Percentiles rank a stretch among this genome's conserved stretches.
Evolutionary conservation across 2,797 vertebrate species (phyloP).

Genomic region (Lutjanus argentimaculatus): DNA sequence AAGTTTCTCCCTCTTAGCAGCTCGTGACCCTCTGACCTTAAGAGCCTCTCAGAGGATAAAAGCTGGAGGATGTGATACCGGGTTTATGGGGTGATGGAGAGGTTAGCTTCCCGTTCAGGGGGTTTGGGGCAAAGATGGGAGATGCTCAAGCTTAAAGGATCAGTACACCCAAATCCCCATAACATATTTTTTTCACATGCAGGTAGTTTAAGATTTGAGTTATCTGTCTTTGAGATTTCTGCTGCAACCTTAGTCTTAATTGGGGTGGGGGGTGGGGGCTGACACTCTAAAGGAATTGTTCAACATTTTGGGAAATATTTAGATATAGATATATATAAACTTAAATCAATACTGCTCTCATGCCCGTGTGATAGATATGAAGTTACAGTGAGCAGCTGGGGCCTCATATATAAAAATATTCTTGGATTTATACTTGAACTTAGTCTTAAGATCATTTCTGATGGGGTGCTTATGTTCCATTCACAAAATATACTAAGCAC

Average conservation of each 20-base stretch:
- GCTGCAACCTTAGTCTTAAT: not conserved
- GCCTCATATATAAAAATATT: too few species aligned
- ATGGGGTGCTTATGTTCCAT: too few species aligned
- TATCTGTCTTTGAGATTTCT: not conserved
- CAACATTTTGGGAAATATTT: not conserved
- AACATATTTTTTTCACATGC: not conserved
- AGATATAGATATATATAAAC: too few species aligned
- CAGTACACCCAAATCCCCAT: conserved; percentile 28
- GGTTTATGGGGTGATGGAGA: conserved; percentile 49
- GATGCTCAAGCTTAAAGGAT: conserved; percentile 35
- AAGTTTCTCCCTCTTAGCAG: conserved; percentile 16
- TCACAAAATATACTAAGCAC: too few species aligned
- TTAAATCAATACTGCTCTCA: too few species aligned
- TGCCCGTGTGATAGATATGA: too few species aligned
- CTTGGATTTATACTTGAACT: too few species aligned
- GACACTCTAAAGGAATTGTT: not conserved
- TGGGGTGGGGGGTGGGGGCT: too few species aligned
- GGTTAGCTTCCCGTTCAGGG: conserved; percentile 49
- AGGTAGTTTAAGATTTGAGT: not conserved
- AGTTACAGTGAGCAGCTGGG: too few species aligned
- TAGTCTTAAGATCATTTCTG: too few species aligned
- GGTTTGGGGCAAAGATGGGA: conserved; percentile 21
- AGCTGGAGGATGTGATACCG: conserved; percentile 46
- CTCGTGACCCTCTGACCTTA: conserved; percentile 36
- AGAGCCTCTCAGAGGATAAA: conserved; percentile 56